A percentile compares a stretch with the other conserved stretches of the same genome.
These are phyloP conservation scores for Cyclophora albipunctata DNA, from an alignment of 2,888 invertebrate genomes.

Conservation along the genomic window DNA sequence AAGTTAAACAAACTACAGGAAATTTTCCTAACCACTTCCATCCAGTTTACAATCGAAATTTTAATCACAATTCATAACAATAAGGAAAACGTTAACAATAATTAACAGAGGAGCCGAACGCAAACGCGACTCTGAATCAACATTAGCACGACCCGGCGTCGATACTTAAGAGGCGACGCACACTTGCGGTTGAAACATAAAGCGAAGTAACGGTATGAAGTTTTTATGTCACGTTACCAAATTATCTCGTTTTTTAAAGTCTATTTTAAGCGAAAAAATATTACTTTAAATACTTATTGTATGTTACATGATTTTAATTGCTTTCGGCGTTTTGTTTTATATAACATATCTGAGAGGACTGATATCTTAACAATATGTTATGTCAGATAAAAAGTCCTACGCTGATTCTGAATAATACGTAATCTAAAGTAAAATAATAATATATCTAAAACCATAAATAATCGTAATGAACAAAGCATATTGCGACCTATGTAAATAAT, in stretches of 20 bases:
- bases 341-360: neutral
- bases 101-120: constrained; percentile 36
- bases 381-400: too few relatives aligned
- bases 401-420: neutral
- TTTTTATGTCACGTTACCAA: neutral
- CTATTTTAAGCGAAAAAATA: neutral
- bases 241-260: too few relatives aligned
- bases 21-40: constrained; percentile 9
- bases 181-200: neutral
- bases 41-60: constrained; percentile 18
- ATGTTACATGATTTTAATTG: neutral
- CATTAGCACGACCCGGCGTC: constrained; percentile 27
- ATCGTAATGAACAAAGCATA: too few relatives aligned
- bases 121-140: constrained; percentile 29
- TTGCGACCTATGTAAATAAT: too few relatives aligned
- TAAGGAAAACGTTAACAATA: constrained; percentile 41
- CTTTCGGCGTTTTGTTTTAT: neutral
- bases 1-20: constrained; percentile 9
- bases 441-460: too few relatives aligned
- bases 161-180: constrained; percentile 3
- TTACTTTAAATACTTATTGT: too few relatives aligned
- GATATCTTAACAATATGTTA: neutral
- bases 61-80: constrained; percentile 34
- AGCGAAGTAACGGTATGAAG: neutral
- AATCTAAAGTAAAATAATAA: neutral